Conservation (phyloP, 2,888 invertebrate genomes). For the Torymus auratus region DNA sequence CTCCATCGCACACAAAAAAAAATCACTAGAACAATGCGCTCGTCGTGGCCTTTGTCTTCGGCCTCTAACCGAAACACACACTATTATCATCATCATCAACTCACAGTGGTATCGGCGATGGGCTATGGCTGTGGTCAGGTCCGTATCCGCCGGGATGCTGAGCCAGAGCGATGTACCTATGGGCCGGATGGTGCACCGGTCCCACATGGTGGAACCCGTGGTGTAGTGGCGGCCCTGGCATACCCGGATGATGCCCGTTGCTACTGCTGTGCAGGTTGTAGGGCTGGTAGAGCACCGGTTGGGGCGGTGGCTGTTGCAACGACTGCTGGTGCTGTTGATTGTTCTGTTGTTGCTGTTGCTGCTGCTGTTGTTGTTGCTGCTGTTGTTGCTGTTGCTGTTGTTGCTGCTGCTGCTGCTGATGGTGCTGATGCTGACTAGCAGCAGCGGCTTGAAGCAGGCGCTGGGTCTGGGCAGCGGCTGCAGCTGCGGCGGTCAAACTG, state of each 20-base stretch:
- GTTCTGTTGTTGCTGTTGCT: conserved; percentile 3
- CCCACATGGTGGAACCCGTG: conserved; percentile 64
- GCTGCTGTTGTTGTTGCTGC: conserved; percentile 19
- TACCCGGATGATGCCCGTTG: conserved; percentile 52
- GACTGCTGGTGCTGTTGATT: conserved; percentile 7
- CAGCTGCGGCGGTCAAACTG: conserved; percentile 56
- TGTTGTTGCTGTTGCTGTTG: conserved; percentile 13
- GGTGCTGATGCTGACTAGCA: conserved; percentile 41
- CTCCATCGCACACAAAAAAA: neutral
- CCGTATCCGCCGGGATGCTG: conserved; percentile 62
- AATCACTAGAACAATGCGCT: neutral
- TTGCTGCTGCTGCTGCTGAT: conserved; percentile 32
- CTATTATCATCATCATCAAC: conserved; percentile 50
- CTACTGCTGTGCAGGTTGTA: conserved; percentile 72
- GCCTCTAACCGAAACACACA: too few relatives aligned
- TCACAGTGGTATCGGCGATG: conserved; percentile 65
- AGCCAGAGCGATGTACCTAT: conserved; percentile 29
- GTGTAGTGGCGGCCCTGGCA: too few relatives aligned
- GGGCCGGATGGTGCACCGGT: conserved; percentile 55
- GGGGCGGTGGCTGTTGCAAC: neutral
- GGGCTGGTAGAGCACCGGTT: conserved; percentile 74
- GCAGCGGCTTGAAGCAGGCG: conserved; percentile 62
- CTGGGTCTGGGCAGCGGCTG: conserved; percentile 65
- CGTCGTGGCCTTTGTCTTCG: too few relatives aligned
- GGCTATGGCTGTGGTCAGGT: conserved; percentile 61